Base-by-base conservation (phyloP, 2,797 vertebrate species). In the Morelia viridis region DNA sequence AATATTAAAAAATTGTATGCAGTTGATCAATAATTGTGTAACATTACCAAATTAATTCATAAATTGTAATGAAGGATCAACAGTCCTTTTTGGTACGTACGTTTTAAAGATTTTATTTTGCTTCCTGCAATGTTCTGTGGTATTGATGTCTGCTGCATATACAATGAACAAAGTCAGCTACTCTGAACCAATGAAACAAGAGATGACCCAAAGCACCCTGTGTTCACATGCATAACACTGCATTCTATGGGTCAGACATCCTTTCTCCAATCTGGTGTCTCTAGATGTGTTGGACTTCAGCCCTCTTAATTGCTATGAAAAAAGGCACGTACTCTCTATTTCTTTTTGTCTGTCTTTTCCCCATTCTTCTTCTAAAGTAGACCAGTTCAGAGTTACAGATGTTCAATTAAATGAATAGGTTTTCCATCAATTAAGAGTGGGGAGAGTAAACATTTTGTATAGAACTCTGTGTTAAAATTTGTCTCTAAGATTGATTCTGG, bases 1-100 rank as follows among this genome's bases (percentile, higher is more conserved):
- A 31, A 83, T 57, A 35, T 28, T 80, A 64, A 64, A 22, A 3
- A 88, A 84, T 28, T 84, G 13, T 41, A 64, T 57, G 58, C 60
- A 50, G 46, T 57, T 50, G 58, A 89, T 89, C 91, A 89, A 84
- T 88, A 92, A 83, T 28, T 84, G 46, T 56, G 24, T 64, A 80
- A 53, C 28, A 58, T 83, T 88, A 28, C 83, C 71, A 89, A 92
- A 89, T 92, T 61, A 76, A 61, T 76, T 84, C 46, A 65, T 84
- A 62, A 57, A 88, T 89, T 65, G 22, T 84, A 84, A 92, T 64
- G 60, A 84, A 92, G 5, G 62, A 35, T 57, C 61, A 84, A 64
- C 46, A 88, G 41, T 26, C 57, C 26, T 88, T 68, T 62, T 28
- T 28, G n/a, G 15, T 76, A 92, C 5, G 13, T n/a, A 41, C 56